Base-by-base conservation (phyloP, 2,888 invertebrate species). In the Drosophila robusta region DNA sequence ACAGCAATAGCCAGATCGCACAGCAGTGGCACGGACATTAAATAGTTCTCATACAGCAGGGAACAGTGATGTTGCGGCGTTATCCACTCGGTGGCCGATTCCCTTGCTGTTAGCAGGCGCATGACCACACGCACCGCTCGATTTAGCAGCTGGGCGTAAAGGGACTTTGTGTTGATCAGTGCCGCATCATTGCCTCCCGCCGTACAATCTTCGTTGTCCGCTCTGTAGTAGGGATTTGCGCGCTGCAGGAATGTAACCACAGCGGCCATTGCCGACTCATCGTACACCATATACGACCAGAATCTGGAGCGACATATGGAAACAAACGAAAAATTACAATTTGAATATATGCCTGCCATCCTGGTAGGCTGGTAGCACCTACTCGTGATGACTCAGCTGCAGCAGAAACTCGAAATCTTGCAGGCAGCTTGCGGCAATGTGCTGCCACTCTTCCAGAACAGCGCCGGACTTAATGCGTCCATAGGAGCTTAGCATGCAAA, bases 21-120 rank as follows among this genome's bases (percentile, higher is more conserved):
- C 54, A 97, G 91, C 87, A 96, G 95, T 0, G 97, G 96, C 72
- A 97, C 93, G n/a, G 97, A 96, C 82, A 97, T 95, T 72, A 98
- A 93, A 91, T 95, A 97, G 78, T 96, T 95, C 67, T 96, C 94
- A 91, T 97, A 97, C 49, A 97, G 90, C n/a, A 96, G 87, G 6
- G 94, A 93, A 0, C 95, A 95, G 93, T 96, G 95, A 61, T 94
- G 94, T 39, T 94, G 92, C 54, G 94, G 94, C 2, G 93, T 94
- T 90, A 97, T 95, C 93, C 95, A 95, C 74, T 94, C 93, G 2
- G 92, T 96, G 92, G 95, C 94, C 14, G 95, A 95, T 90, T 97
- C 96, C 80, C 95, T 95, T 91, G 95, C 95, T 11, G 96, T 97
- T 9, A 96, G 93, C 75, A 98, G 93, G 83, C 98, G 94, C 75